Evolutionary conservation across 2,888 invertebrate genomes (phyloP).

Genomic region (Acrobasis suavella): DNA sequence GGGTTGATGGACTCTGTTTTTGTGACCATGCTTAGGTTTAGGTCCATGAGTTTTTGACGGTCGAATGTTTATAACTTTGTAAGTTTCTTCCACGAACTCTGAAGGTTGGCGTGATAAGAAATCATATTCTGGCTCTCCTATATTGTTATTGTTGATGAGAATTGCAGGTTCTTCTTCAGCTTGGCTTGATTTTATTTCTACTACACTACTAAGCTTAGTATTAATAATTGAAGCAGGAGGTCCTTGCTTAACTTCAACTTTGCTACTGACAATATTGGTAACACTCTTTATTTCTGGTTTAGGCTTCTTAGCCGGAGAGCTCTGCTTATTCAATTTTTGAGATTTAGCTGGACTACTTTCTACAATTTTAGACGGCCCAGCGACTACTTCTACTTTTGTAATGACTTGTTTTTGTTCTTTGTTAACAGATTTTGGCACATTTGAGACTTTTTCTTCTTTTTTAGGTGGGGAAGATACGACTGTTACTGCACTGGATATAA

Average conservation of each 20-base stretch:
- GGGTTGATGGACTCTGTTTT: constrained; percentile 66
- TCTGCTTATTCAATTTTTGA: constrained; percentile 58
- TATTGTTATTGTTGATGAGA: constrained; percentile 86
- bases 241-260: constrained; percentile 76
- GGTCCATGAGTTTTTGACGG: constrained; percentile 83
- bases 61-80: constrained; percentile 90
- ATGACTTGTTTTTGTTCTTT: constrained; percentile 75
- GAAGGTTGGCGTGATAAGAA: constrained; percentile 92
- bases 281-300: constrained; percentile 67
- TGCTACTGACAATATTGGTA: constrained; percentile 69
- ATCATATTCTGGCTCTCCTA: constrained; percentile 92
- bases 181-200: constrained; percentile 78
- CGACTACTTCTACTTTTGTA: constrained; percentile 81
- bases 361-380: constrained; percentile 75
- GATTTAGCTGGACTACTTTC: constrained; percentile 61
- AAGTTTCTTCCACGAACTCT: constrained; percentile 92
- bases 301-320: constrained; percentile 51
- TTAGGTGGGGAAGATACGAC: constrained; percentile 69
- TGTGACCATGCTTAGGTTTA: constrained; percentile 72
- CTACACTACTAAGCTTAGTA: constrained; percentile 79
- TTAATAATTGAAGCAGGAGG: constrained; percentile 55
- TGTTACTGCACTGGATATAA: constrained; percentile 67
- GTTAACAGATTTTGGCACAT: constrained; percentile 70
- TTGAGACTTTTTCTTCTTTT: constrained; percentile 69
- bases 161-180: constrained; percentile 82